A percentile compares a stretch with the other conserved stretches of the same genome.
These are phyloP conservation scores for Zaprionus africanus DNA, from an alignment of 1,140 invertebrate species.

Conservation along the genomic window DNA sequence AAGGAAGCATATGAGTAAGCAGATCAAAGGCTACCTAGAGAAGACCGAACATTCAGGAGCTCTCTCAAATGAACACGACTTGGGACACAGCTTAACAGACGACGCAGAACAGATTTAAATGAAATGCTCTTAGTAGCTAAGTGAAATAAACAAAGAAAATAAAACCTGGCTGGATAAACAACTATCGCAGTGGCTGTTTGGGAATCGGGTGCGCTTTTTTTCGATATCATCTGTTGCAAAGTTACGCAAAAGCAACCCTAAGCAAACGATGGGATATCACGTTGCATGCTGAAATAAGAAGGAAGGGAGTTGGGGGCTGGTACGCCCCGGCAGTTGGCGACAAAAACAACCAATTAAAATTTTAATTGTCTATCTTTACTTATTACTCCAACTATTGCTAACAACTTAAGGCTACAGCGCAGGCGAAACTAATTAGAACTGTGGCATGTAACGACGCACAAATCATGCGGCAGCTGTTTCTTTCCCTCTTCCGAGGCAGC, in stretches of 20 bases:
- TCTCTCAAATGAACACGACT: too few relatives aligned
- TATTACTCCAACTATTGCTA: constrained; percentile 30
- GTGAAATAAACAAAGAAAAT: too few relatives aligned
- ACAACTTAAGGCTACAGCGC: constrained; percentile 27
- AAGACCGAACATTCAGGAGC: too few relatives aligned
- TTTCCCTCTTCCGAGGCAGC: too few relatives aligned
- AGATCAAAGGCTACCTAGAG: too few relatives aligned
- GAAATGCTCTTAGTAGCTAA: too few relatives aligned
- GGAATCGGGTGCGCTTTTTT: neutral
- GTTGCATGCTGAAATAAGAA: neutral
- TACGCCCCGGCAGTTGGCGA: neutral
- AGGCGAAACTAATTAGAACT: constrained; percentile 59
- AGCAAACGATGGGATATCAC: neutral
- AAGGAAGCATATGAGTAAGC: too few relatives aligned
- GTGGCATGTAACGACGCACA: constrained; percentile 58
- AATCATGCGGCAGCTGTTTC: constrained; percentile 62
- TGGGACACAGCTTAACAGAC: too few relatives aligned
- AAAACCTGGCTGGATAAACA: too few relatives aligned
- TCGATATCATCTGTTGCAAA: neutral
- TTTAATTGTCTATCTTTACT: constrained; percentile 40
- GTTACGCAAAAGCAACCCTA: neutral
- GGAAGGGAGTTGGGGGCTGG: neutral
- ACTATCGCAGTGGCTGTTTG: neutral
- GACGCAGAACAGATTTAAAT: too few relatives aligned
- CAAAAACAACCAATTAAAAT: constrained; percentile 9